These are phyloP conservation scores for Caenorhabditis virilis DNA, from an alignment of 2,888 invertebrate genomes.

Conservation along the genomic window DNA sequence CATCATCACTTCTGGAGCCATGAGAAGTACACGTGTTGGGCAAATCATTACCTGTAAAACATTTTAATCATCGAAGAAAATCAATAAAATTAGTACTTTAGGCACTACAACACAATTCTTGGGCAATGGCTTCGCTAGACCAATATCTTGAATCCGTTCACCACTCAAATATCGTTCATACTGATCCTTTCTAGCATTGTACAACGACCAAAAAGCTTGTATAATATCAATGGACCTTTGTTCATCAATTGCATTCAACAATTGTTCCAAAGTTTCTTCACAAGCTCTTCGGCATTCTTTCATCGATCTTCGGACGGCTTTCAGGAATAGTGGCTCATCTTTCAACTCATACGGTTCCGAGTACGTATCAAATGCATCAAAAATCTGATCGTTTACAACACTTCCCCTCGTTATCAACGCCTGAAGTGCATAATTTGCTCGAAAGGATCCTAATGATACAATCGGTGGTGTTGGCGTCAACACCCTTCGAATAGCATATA, in stretches of 20 bases:
- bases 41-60: slow-evolving; percentile 49
- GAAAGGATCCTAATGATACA: slow-evolving; percentile 33
- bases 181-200: slow-evolving; percentile 13
- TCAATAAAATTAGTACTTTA: slow-evolving; percentile 30
- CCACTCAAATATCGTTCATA: slow-evolving; percentile 24
- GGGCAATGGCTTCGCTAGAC: slow-evolving; percentile 30
- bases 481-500: slow-evolving; percentile 33
- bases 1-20: slow-evolving; percentile 66
- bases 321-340: slow-evolving; percentile 33
- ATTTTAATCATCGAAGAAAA: too few species aligned
- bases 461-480: slow-evolving; percentile 25
- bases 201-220: slow-evolving; percentile 40
- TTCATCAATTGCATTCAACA: slow-evolving; percentile 54
- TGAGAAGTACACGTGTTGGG: slow-evolving; percentile 46
- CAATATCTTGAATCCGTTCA: slow-evolving; percentile 24
- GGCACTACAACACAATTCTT: slow-evolving; percentile 46
- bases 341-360: slow-evolving; percentile 5
- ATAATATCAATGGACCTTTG: slow-evolving; percentile 38
- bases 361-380: slow-evolving; percentile 23
- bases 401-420: slow-evolving; percentile 54
- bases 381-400: slow-evolving; percentile 51
- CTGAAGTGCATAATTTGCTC: slow-evolving; percentile 52
- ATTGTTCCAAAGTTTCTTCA: slow-evolving; percentile 54
- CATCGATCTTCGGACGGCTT: slow-evolving; percentile 19
- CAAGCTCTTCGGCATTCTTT: slow-evolving; percentile 47